Percentiles rank a stretch among this genome's conserved stretches.
phyloP scores from a whole-genome alignment of 2,888 invertebrate genomes.

The Bombylius discolor region DNA sequence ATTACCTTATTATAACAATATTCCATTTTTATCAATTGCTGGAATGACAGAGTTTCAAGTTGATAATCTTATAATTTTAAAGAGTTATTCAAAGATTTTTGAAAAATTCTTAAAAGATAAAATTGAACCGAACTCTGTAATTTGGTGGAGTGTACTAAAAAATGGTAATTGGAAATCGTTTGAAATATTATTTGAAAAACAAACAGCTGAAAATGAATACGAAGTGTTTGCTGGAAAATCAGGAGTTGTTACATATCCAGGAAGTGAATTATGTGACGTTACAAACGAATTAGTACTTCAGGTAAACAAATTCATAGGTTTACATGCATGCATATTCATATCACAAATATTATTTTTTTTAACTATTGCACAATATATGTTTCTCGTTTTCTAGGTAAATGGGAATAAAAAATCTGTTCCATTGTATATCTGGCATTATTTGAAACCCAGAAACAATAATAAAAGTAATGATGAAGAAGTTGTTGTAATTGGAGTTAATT shows the following conservation, averaged over 20 bases:
- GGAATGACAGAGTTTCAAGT: neutral
- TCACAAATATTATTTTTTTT: neutral
- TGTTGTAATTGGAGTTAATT: neutral
- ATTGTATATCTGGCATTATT: neutral
- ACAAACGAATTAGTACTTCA: neutral
- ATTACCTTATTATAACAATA: neutral
- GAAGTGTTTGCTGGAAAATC: neutral
- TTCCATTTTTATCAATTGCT: neutral
- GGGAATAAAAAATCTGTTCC: neutral
- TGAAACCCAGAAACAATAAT: neutral
- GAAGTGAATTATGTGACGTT: neutral
- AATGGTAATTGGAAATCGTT: neutral
- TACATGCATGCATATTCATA: neutral
- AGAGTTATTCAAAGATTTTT: neutral
- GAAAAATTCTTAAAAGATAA: neutral
- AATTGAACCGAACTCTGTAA: neutral
- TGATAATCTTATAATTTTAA: neutral
- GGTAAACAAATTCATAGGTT: neutral
- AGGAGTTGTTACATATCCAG: neutral
- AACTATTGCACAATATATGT: neutral
- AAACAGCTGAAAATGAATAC: neutral
- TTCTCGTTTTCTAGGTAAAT: neutral
- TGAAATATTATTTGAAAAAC: neutral
- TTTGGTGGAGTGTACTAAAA: neutral
- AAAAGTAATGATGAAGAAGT: neutral